Evolutionary conservation across 2,113 vertebrate genomes (phyloP), one percentile per base, ranked within the genome.

Genomic region (Passerina amoena): DNA sequence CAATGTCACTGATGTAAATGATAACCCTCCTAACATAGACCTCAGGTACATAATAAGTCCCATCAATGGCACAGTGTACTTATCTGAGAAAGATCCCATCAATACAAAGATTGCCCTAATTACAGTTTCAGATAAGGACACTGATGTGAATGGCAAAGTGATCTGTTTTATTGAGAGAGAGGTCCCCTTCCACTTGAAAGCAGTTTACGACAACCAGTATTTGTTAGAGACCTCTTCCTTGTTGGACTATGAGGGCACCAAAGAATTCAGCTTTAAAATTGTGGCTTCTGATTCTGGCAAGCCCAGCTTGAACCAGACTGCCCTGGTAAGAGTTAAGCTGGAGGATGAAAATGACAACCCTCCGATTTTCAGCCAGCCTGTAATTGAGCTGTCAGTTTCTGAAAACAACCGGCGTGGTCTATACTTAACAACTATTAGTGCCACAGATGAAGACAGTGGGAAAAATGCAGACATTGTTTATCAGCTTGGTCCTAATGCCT

Each of bases 301-400:
- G 82, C 99, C 99, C 42, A 99, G 99, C 96, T 98, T 99, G 97
- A 99, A 99, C 97, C 99, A 99, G 98, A 99, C 99, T 33, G 99
- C 99, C 66, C 97, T 99, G 94, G 99, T 99, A 71, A 98, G 99
- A 98, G 99, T 99, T 97, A 99, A 98, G 96, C 97, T 99, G 94
- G 99, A 99, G 97, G 99, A 99, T 68, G 99, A 99, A 97, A 99
- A 99, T 92, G 99, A 99, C 98, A 99, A 99, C 98, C 99, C 99
- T 64, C 99, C 99, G 69, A 98, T 99, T 98, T 99, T 99, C 97
- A 99, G 98, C 97, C 99, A 99, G 98, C 99, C 99, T 92, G 99
- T 99, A 96, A 99, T 99, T 95, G 99, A 99, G 97, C 98, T 99
- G 98, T 98, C 99, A 75, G 99, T 99, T 94, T 98, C 99, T 95